Evolutionary conservation across 1,140 invertebrate species (phyloP), one percentile per base, ranked within the genome.

Genomic region (Heliconius melpomene): DNA sequence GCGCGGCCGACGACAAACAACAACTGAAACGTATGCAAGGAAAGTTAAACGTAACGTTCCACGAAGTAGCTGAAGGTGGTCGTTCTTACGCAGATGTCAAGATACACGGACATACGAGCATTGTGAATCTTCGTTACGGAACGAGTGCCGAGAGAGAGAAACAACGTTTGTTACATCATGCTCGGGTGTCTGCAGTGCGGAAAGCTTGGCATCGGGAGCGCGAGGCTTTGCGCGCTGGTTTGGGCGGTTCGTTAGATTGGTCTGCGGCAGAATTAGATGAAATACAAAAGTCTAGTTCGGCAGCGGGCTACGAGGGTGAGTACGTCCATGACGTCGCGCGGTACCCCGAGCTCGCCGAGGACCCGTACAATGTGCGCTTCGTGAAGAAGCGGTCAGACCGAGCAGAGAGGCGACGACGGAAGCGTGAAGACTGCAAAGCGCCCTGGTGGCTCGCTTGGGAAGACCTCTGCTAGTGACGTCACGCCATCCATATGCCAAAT

Each of bases 131-230:
- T 75, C 95, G 97, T 1, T 99, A 99, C 90, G 98, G 98, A 13
- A 98, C 98, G 6, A 98, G 96, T 1, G 96, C 97, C 3, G 97
- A 98, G 76, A 97, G 98, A 83, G 98, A 99, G 90, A 97, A 97
- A 85, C 97, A 98, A 86, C 95, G 98, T 29, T 94, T 99, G 23
- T 93, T 99, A 80, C 97, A 98, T 87, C 98, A 99, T 87, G 98
- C 98, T 2, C 98, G 98, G 88, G 92, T 97, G 0, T 96, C 97
- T 23, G 98, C 98, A 0, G 96, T 98, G 20, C 95, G 98, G 16
- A 98, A 98, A 90, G 98, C 98, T 3, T 99, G 98, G 98, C 97
- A 97, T 81, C 95, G 97, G 57, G 98, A 99, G 90, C 97, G 97
- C 80, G 98, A 99, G 84, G 96, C 97, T 0, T 93, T 98, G 13